Evolutionary conservation across 2,113 vertebrate species (phyloP).

Genomic region (Serinus canaria): DNA sequence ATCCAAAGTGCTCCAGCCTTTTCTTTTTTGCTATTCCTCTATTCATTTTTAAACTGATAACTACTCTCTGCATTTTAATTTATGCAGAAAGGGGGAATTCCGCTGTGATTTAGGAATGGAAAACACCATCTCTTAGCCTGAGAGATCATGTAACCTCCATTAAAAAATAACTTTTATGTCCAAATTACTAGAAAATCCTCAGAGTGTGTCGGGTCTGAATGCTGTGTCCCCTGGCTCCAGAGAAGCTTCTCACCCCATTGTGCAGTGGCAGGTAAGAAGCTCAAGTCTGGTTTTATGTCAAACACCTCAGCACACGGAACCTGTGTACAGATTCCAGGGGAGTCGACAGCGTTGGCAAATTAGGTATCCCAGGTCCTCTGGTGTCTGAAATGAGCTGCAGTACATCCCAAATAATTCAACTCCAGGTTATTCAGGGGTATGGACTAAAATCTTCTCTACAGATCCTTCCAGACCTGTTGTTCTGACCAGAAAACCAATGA

Average conservation of each 20-base stretch:
- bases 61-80: neutral
- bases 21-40: neutral
- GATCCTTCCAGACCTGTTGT: neutral
- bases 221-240: neutral
- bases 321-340: no score
- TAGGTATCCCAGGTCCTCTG: neutral
- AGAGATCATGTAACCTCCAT: neutral
- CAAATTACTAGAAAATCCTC: neutral
- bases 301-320: neutral
- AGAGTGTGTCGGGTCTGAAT: neutral
- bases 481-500: neutral
- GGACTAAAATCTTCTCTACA: neutral
- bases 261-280: neutral
- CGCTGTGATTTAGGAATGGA: neutral
- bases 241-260: fast-evolving
- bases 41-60: neutral
- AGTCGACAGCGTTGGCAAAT: neutral
- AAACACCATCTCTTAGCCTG: neutral
- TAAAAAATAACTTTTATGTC: neutral
- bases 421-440: neutral
- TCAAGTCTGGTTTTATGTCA: neutral
- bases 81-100: neutral
- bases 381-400: neutral
- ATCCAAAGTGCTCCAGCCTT: neutral
- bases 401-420: neutral